These are phyloP conservation scores for Drosophila tanythrix DNA, from an alignment of 2,888 invertebrate species.

Conservation along the genomic window DNA sequence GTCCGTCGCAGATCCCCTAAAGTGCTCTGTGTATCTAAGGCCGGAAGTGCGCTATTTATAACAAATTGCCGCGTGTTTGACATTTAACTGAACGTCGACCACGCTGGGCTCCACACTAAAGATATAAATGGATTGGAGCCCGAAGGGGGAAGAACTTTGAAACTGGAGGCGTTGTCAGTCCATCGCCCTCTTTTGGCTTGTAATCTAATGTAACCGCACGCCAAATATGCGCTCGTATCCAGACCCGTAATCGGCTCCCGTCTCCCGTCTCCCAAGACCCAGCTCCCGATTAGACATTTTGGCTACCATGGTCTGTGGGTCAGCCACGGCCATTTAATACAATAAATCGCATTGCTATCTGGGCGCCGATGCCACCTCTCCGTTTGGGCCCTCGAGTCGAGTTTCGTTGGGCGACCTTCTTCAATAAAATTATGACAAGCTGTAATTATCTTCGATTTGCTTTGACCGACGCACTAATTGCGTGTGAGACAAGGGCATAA, in stretches of 20 bases:
- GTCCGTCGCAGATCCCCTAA: conserved; percentile 22
- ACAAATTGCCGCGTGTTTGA: conserved; percentile 77
- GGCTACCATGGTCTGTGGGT: conserved; percentile 36
- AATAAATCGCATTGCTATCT: conserved; percentile 48
- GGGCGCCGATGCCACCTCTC: conserved; percentile 16
- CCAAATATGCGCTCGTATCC: conserved; percentile 59
- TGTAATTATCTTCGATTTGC: conserved; percentile 81
- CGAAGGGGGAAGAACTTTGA: conserved; percentile 10
- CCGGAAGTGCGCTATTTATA: conserved; percentile 81
- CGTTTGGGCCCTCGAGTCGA: conserved; percentile 22
- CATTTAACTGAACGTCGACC: conserved; percentile 64
- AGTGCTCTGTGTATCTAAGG: conserved; percentile 49
- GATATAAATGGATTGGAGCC: conserved; percentile 37
- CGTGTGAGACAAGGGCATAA: conserved; percentile 58
- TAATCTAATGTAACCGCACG: conserved; percentile 80
- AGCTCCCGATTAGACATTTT: conserved; percentile 15
- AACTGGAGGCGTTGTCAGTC: conserved; percentile 37
- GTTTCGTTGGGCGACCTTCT: conserved; percentile 72
- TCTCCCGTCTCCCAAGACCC: not conserved
- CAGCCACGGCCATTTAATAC: conserved; percentile 66
- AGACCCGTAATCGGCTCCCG: not conserved
- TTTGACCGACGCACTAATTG: conserved; percentile 78
- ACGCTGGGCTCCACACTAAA: conserved; percentile 47
- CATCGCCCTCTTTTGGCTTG: conserved; percentile 61
- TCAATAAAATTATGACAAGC: conserved; percentile 82